These are phyloP conservation scores for Brachycybe producta DNA, from an alignment of 2,888 invertebrate genomes.

Conservation along the genomic window DNA sequence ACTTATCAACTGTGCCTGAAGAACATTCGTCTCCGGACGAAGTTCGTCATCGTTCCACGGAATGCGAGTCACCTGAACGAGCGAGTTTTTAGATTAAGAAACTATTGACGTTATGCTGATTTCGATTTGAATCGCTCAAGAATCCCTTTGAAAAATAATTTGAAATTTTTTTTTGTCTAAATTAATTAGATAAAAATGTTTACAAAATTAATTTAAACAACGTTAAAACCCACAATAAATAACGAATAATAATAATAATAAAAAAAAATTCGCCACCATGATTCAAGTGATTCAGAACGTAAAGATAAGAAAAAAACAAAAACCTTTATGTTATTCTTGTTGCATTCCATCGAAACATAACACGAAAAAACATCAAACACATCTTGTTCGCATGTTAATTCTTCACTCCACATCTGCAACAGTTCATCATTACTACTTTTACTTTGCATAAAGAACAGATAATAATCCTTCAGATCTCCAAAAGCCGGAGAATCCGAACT, in stretches of 20 bases:
- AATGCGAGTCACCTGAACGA: constrained; percentile 37
- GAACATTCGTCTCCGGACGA: constrained; percentile 38
- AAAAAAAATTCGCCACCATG: too few species aligned
- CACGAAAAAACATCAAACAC: constrained; percentile 42
- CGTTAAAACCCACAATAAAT: too few species aligned
- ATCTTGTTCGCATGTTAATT: constrained; percentile 38
- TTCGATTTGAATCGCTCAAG: too few species aligned
- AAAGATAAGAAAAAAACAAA: too few species aligned
- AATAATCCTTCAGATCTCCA: constrained; percentile 43
- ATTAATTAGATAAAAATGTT: too few species aligned
- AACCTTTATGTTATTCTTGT: constrained; percentile 37
- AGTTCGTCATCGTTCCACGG: constrained; percentile 45
- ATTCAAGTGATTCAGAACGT: too few species aligned
- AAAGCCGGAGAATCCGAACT: constrained; percentile 44
- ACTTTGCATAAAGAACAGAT: constrained; percentile 42
- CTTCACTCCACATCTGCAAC: constrained; percentile 41
- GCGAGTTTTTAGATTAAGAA: too few species aligned
- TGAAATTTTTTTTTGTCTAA: too few species aligned
- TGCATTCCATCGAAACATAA: constrained; percentile 36
- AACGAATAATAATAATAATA: too few species aligned
- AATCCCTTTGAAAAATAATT: too few species aligned
- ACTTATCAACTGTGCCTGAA: constrained; percentile 34
- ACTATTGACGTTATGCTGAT: too few species aligned
- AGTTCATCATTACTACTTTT: constrained; percentile 32
- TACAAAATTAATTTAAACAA: too few species aligned